Conservation (phyloP, 2,797 vertebrate genomes). For the Kryptolebias ocellatus region DNA sequence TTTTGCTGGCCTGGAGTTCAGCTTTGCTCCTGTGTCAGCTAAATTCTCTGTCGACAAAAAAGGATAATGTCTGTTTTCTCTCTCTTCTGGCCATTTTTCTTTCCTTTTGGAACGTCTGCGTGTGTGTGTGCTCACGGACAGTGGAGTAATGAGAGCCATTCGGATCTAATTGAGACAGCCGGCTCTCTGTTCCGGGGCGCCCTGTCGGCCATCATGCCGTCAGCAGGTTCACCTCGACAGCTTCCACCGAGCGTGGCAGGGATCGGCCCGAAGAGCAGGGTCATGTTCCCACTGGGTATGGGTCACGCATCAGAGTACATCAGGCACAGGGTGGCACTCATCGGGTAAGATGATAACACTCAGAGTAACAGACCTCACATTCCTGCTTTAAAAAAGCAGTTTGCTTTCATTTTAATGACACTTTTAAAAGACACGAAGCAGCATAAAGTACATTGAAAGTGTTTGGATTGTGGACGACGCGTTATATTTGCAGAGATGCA, state of each 20-base stretch:
- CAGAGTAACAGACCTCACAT: background rate
- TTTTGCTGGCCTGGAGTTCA: conserved; percentile 63
- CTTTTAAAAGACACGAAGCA: background rate
- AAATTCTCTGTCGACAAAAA: conserved; percentile 70
- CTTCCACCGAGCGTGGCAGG: conserved; percentile 92
- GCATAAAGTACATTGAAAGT: background rate
- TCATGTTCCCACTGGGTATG: conserved; percentile 92
- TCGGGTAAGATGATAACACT: conserved; percentile 86
- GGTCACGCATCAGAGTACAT: conserved; percentile 94
- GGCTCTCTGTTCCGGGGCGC: conserved; percentile 86
- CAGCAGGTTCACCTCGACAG: conserved; percentile 88
- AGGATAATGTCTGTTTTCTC: conserved; percentile 62
- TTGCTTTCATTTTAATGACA: no score
- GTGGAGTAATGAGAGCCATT: conserved; percentile 96
- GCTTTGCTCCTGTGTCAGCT: conserved; percentile 70
- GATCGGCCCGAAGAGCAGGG: conserved; percentile 88
- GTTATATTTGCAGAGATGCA: conserved; percentile 87
- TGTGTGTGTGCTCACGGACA: conserved; percentile 59
- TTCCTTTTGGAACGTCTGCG: conserved; percentile 31
- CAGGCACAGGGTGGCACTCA: conserved; percentile 90
- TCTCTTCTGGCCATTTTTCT: conserved; percentile 40
- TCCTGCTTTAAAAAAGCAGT: background rate
- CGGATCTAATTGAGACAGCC: conserved; percentile 89
- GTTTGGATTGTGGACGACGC: no score
- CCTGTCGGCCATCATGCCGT: conserved; percentile 87